phyloP scores from a whole-genome alignment of 2,113 vertebrate genomes.

The Lasiurus cinereus region DNA sequence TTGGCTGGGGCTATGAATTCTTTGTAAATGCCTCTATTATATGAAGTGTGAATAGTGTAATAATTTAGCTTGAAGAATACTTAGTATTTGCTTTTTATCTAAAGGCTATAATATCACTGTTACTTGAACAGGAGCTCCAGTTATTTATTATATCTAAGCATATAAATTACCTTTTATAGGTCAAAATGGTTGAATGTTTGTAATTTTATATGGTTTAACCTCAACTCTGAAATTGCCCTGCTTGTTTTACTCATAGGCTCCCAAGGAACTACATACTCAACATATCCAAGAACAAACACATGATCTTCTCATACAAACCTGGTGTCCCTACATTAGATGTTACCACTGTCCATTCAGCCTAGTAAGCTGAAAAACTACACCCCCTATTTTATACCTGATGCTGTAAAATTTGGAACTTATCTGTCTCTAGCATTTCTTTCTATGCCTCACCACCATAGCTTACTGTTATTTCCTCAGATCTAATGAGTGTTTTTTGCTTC shows the following conservation, averaged over 20 bases:
- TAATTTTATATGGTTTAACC: neutral
- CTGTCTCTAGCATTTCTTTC: neutral
- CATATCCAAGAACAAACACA: neutral
- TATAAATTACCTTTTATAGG: neutral
- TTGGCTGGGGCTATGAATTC: neutral
- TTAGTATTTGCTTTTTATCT: neutral
- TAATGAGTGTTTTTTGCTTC: too few species aligned
- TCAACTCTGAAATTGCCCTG: neutral
- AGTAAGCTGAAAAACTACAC: neutral
- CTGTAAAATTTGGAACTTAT: neutral
- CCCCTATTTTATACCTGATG: neutral
- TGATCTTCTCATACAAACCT: neutral
- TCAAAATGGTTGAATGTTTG: neutral
- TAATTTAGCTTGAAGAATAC: slow-evolving; percentile 40
- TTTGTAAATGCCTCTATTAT: neutral
- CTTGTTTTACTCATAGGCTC: neutral
- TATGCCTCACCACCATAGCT: neutral
- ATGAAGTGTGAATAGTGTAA: neutral
- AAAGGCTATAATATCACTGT: neutral
- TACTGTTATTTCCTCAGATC: neutral
- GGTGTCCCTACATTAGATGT: neutral
- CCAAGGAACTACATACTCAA: neutral
- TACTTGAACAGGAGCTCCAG: neutral
- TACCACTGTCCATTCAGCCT: neutral
- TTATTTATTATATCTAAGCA: neutral